A percentile compares a stretch with the other conserved stretches of the same genome.
Conservation (phyloP, 1,140 invertebrate genomes). For the Phymorhynchus buccinoides region DNA sequence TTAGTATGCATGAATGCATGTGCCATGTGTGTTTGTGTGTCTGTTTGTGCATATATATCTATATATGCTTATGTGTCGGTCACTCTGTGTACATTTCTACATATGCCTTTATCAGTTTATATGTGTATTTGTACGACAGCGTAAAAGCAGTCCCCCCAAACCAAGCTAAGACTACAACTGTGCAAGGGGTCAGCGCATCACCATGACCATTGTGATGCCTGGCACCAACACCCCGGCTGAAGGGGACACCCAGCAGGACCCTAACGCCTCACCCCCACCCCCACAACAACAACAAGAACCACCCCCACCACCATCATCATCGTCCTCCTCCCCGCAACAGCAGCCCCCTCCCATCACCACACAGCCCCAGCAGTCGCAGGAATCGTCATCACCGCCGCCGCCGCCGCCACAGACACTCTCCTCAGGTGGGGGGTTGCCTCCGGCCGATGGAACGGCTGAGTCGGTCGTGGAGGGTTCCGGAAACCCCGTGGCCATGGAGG, state of each 20-base stretch:
- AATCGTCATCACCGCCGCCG: slow-evolving; percentile 4
- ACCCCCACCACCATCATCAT: slow-evolving; percentile 36
- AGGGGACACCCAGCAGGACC: slow-evolving; percentile 70
- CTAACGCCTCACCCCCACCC: slow-evolving; percentile 31
- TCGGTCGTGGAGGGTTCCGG: slow-evolving; percentile 2
- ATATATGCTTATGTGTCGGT: too few relatives aligned
- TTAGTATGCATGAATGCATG: too few relatives aligned
- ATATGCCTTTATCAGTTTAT: too few relatives aligned
- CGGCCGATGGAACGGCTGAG: slow-evolving; percentile 29
- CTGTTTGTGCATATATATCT: too few relatives aligned
- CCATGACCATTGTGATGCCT: slow-evolving; percentile 73
- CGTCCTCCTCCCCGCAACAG: too few relatives aligned
- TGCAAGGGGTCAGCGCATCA: neutral
- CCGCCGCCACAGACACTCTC: slow-evolving; percentile 23
- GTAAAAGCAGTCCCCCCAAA: too few relatives aligned
- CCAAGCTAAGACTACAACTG: too few relatives aligned
- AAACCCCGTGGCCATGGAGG: slow-evolving; percentile 37
- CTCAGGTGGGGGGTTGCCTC: slow-evolving; percentile 16
- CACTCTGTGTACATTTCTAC: too few relatives aligned
- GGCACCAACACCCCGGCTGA: slow-evolving; percentile 64
- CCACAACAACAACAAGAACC: slow-evolving; percentile 41
- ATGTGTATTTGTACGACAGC: too few relatives aligned
- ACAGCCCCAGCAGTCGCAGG: slow-evolving; percentile 29
- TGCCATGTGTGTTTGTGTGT: too few relatives aligned
- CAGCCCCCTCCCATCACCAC: slow-evolving; percentile 27